phyloP scores from a whole-genome alignment of 2,888 invertebrate genomes.

The Bombyx huttoni region DNA sequence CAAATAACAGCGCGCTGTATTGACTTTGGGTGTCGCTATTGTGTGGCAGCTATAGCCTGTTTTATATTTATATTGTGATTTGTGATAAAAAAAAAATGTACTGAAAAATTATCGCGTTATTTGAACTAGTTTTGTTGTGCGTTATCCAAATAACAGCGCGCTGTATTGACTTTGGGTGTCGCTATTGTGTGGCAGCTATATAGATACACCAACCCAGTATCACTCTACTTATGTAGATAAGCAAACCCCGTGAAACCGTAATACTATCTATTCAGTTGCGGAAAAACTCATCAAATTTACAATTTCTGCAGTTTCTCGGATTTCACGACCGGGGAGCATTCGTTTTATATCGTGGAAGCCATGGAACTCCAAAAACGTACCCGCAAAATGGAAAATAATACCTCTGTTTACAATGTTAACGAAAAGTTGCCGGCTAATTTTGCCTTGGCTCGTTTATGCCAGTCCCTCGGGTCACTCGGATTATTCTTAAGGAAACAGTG shows the following conservation, averaged over 20 bases:
- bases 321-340: neutral
- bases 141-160: slow-evolving; percentile 36
- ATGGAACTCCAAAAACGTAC: slow-evolving; percentile 3
- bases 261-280: too few species aligned
- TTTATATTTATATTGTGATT: neutral
- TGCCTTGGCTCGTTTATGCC: slow-evolving; percentile 16
- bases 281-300: too few species aligned
- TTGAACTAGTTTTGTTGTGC: slow-evolving; percentile 26
- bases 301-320: neutral
- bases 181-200: slow-evolving; percentile 24
- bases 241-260: neutral
- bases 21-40: slow-evolving; percentile 36
- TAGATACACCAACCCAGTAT: slow-evolving; percentile 2
- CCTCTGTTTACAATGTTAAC: slow-evolving; percentile 17
- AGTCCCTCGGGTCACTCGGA: slow-evolving; percentile 19
- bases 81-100: slow-evolving; percentile 1
- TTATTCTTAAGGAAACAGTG: slow-evolving; percentile 30
- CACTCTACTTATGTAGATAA: neutral
- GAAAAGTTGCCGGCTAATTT: slow-evolving; percentile 26
- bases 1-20: slow-evolving; percentile 40
- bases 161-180: slow-evolving; percentile 30
- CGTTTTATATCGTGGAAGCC: neutral
- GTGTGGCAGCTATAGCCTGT: slow-evolving; percentile 17
- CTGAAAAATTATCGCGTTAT: slow-evolving; percentile 22
- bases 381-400: slow-evolving; percentile 14